These are phyloP conservation scores for Cerastis rubricosa DNA, from an alignment of 2,888 invertebrate genomes.

Conservation along the genomic window DNA sequence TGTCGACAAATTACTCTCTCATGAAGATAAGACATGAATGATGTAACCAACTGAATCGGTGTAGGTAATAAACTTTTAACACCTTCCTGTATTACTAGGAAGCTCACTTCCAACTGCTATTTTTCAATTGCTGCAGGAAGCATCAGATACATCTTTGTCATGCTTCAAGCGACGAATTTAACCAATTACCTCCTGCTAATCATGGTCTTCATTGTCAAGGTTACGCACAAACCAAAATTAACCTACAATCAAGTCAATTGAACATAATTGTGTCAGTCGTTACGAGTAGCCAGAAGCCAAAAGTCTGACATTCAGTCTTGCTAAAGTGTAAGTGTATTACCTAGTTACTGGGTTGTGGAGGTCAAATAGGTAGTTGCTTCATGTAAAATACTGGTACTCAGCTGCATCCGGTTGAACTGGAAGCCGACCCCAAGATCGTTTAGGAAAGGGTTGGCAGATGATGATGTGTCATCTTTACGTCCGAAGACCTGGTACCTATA, in stretches of 20 bases:
- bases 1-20: constrained; percentile 10
- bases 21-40: neutral
- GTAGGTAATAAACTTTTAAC: constrained; percentile 24
- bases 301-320: no score
- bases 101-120: constrained; percentile 36
- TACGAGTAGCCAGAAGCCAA: no score
- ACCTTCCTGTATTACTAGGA: constrained; percentile 27
- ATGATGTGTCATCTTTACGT: neutral
- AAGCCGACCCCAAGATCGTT: no score
- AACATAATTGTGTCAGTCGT: neutral
- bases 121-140: constrained; percentile 42
- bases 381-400: no score
- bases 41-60: constrained; percentile 38
- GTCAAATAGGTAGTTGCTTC: no score
- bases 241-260: constrained; percentile 13
- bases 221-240: constrained; percentile 12
- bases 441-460: no score
- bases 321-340: no score
- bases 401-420: no score
- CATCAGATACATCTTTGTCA: constrained; percentile 9
- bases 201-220: constrained; percentile 51
- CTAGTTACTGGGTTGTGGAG: no score
- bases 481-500: neutral
- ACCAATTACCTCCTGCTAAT: constrained; percentile 35
- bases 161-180: constrained; percentile 25